Evolutionary conservation across 2,797 vertebrate genomes (phyloP), one percentile per base, ranked within the genome.

Genomic region (Pseudomugil tenellus): DNA sequence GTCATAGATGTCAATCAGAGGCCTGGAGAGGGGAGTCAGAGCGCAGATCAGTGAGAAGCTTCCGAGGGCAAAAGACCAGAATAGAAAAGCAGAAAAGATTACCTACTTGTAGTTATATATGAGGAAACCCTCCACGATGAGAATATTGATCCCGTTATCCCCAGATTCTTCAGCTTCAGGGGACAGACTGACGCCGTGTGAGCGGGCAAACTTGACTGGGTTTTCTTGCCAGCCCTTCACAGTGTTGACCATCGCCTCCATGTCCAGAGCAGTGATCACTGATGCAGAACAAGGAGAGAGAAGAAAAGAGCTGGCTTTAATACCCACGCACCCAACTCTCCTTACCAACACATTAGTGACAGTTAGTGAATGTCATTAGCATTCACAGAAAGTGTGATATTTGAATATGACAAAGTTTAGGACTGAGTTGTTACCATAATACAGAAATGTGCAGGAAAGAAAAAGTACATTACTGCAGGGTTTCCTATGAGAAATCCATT

Each of bases 121-220:
- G 71, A 99, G 94, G 88, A 99, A 99, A 23, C 98, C 98, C 78
- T 99, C 98, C 51, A 99, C 85, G n/a, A 99, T 92, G 79, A 99
- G 93, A 46, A 98, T 86, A 71, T 98, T 96, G 70, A 79, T 86
- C 56, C 95, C 91, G 0, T 77, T 69, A 54, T 91, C 88, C 39
- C 83, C 84, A 0, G 81, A 81, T 49, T 80, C 72, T 25, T 90
- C 88, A 0, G 77, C 75, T 35, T 85, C 84, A 28, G 87, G 81
- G 23, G 93, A 90, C 62, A 95, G 68, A 34, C 68, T 91, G 82
- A 98, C 90, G 2, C 98, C 97, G 0, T 99, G 98, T 0, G 95
- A 95, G 2, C 95, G 95, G 60, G 97, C 97, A 4, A 99, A 99
- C 91, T 99, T 99, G 75, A 91, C 91, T 0, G 97, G 97, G 91